Evolutionary conservation across 2,888 invertebrate genomes (phyloP).

Genomic region (Adineta ricciae): DNA sequence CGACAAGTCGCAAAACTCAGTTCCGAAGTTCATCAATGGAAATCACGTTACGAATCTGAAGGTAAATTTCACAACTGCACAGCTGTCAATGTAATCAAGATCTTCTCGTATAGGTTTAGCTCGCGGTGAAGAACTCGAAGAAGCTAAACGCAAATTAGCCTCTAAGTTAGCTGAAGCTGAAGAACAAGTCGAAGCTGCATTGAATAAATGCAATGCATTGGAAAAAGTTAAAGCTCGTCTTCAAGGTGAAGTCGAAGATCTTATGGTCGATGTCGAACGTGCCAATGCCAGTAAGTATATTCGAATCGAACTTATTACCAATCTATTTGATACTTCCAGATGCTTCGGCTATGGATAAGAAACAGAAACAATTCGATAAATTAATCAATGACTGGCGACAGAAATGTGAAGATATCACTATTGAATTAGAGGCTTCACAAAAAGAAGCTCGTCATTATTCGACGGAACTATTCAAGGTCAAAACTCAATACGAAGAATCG

Average conservation of each 20-base stretch:
- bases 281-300: slow-evolving; percentile 62
- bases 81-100: background rate
- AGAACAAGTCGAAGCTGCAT: slow-evolving; percentile 90
- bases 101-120: slow-evolving; percentile 56
- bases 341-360: slow-evolving; percentile 89
- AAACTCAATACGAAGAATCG: slow-evolving; percentile 87
- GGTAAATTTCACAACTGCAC: slow-evolving; percentile 36
- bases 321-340: slow-evolving; percentile 29
- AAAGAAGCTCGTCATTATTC: slow-evolving; percentile 99
- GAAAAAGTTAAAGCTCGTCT: slow-evolving; percentile 97
- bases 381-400: slow-evolving; percentile 99
- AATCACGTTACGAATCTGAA: slow-evolving; percentile 91
- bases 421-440: slow-evolving; percentile 94
- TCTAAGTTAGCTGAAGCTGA: slow-evolving; percentile 92
- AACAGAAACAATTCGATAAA: slow-evolving; percentile 99
- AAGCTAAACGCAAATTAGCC: slow-evolving; percentile 63
- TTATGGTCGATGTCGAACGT: slow-evolving; percentile 89
- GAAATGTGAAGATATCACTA: slow-evolving; percentile 88
- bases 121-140: slow-evolving; percentile 52
- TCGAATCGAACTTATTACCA: background rate
- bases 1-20: slow-evolving; percentile 97
- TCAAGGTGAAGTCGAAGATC: slow-evolving; percentile 82
- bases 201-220: slow-evolving; percentile 87
- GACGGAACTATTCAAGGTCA: slow-evolving; percentile 96
- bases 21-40: slow-evolving; percentile 90